phyloP scores from a whole-genome alignment of 2,797 vertebrate species.

The Hypotaenidia okinawae region DNA sequence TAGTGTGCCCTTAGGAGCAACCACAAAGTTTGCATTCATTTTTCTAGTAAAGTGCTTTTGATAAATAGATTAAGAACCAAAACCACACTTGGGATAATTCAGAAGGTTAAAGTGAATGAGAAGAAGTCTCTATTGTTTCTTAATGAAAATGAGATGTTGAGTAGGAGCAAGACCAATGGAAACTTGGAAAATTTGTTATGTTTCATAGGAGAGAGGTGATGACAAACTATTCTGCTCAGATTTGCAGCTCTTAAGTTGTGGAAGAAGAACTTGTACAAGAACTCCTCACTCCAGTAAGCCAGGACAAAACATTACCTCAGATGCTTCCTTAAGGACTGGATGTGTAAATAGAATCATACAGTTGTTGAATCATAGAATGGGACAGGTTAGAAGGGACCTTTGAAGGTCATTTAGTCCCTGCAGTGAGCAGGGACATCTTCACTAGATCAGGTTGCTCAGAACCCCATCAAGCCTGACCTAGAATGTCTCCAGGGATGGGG shows the following conservation, averaged over 20 bases:
- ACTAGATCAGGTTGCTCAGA: no score
- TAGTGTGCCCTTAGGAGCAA: not conserved
- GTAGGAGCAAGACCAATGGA: not conserved
- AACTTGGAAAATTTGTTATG: rapidly evolving
- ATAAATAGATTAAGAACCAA: not conserved
- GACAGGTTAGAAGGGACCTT: no score
- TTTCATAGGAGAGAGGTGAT: not conserved
- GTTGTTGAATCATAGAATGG: no score
- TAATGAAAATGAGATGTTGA: not conserved
- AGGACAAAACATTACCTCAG: not conserved
- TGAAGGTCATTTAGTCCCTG: no score
- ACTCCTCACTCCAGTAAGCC: not conserved
- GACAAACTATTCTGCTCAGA: not conserved
- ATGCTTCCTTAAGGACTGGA: not conserved
- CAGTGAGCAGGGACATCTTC: no score
- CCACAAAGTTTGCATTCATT: not conserved
- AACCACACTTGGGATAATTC: not conserved
- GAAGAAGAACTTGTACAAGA: not conserved
- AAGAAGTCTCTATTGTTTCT: not conserved
- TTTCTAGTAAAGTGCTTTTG: not conserved
- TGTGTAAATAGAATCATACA: not conserved
- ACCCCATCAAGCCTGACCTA: no score
- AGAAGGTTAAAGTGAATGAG: not conserved
- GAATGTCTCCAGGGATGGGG: no score
- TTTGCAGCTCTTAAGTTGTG: not conserved